Conservation (phyloP, 2,888 invertebrate genomes). For the Tryphoninae sp. region DNA sequence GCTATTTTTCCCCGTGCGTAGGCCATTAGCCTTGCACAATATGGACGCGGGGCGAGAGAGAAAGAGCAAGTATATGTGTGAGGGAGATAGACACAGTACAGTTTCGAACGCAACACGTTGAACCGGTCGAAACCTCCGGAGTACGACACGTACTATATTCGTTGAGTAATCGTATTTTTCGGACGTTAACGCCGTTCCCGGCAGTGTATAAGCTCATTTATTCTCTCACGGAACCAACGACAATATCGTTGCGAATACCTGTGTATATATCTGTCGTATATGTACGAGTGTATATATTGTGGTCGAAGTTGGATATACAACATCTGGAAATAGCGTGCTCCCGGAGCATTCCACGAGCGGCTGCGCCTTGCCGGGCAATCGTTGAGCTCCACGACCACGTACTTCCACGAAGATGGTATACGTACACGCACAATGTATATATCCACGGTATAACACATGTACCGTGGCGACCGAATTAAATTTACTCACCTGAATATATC, state of each 20-base stretch:
- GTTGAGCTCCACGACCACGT: slow-evolving; percentile 47
- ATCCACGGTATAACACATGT: background rate
- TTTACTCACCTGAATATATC: background rate
- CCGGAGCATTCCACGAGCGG: slow-evolving; percentile 48
- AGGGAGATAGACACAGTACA: no score
- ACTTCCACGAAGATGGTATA: background rate
- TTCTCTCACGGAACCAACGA: slow-evolving; percentile 1
- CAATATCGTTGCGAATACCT: background rate
- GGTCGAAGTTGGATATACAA: slow-evolving; percentile 45
- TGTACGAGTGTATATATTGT: background rate
- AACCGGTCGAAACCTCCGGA: slow-evolving; percentile 38
- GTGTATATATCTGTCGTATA: slow-evolving; percentile 7
- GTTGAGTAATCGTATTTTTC: background rate
- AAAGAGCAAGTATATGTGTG: no score
- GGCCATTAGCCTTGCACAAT: slow-evolving; percentile 66
- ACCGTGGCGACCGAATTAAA: background rate
- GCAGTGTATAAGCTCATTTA: slow-evolving; percentile 3
- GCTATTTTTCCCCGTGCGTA: slow-evolving; percentile 53
- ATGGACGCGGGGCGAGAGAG: slow-evolving; percentile 61
- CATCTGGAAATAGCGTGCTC: slow-evolving; percentile 67
- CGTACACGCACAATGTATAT: background rate
- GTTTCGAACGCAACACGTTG: slow-evolving; percentile 65
- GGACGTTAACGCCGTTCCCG: slow-evolving; percentile 10
- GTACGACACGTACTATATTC: slow-evolving; percentile 10
- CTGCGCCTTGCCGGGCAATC: slow-evolving; percentile 53